Evolutionary conservation across 2,113 vertebrate genomes (phyloP), one percentile per base, ranked within the genome.

Genomic region (Panthera leo): DNA sequence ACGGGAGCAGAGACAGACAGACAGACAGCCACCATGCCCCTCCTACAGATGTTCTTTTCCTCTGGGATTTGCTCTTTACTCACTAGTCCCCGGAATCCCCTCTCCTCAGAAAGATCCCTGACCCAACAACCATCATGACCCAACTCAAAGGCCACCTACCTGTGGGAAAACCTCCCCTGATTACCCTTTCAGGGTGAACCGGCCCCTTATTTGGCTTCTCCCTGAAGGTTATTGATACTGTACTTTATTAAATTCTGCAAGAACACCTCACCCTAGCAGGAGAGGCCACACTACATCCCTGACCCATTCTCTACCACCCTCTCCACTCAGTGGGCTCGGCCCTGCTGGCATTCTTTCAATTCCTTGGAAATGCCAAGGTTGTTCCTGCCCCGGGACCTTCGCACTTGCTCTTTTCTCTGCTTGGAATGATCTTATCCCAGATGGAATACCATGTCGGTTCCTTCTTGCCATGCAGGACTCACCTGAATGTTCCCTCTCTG

Each of bases 11-110:
- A 36, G 23, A 67, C 68, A 76, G 51, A 51, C 85, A 29, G 58
- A 58, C 55, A 39, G 36, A 16, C 2, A 27, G 53, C 34, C 91
- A 67, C 39, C 31, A 0, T 0, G 51, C n/a, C 29, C 80, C 58
- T n/a, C 61, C 79, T 14, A 53, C 86, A 48, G 45, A 45, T 25
- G 78, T n/a, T n/a, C 67, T 31, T 34, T 58, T 39, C 78, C 73
- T 88, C 88, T 53, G n/a, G 89, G 80, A 82, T 86, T 31, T 91
- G 86, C 79, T 55, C 78, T 86, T 86, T 31, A 53, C 76, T 78
- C 36, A 6, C 67, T 3, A 5, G 55, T 63, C 83, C 78, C 89
- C 79, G 36, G 85, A 91, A 94, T 82, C 27, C 63, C 78, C 53
- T 68, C 39, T 48, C 27, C 53, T 85, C 29, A 21, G 73, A 39